These are phyloP conservation scores for Platichthys stellatus DNA, from an alignment of 2,113 vertebrate genomes.

Conservation along the genomic window DNA sequence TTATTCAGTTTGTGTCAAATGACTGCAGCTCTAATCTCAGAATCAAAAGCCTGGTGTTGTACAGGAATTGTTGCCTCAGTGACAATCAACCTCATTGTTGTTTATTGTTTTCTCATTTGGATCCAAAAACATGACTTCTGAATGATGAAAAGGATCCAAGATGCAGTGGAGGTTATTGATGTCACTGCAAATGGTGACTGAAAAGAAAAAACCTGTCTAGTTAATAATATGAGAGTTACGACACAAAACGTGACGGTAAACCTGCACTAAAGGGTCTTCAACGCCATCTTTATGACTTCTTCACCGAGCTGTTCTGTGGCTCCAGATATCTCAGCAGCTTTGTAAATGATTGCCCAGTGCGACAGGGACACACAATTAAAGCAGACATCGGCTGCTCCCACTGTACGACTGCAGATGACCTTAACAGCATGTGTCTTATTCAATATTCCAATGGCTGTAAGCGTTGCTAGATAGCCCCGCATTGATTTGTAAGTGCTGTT, in stretches of 20 bases:
- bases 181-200: not conserved
- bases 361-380: slow-evolving; percentile 25
- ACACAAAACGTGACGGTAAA: not conserved
- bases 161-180: not conserved
- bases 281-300: slow-evolving; percentile 11
- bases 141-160: slow-evolving; percentile 19
- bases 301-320: not conserved
- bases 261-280: not conserved
- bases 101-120: slow-evolving; percentile 29
- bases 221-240: slow-evolving; percentile 14
- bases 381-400: slow-evolving; percentile 2
- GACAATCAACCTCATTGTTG: slow-evolving; percentile 55
- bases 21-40: slow-evolving; percentile 49
- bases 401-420: slow-evolving; percentile 40
- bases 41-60: slow-evolving; percentile 44
- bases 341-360: slow-evolving; percentile 43
- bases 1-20: slow-evolving; percentile 56
- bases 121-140: not conserved
- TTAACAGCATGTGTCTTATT: slow-evolving; percentile 35
- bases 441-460: slow-evolving; percentile 30
- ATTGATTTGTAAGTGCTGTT: slow-evolving; percentile 48
- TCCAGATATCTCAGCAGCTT: slow-evolving; percentile 29
- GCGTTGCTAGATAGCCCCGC: slow-evolving; percentile 20
- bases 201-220: not conserved
- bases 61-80: slow-evolving; percentile 28